Conservation (phyloP, 2,888 invertebrate genomes). For the Erebia ligea region DNA sequence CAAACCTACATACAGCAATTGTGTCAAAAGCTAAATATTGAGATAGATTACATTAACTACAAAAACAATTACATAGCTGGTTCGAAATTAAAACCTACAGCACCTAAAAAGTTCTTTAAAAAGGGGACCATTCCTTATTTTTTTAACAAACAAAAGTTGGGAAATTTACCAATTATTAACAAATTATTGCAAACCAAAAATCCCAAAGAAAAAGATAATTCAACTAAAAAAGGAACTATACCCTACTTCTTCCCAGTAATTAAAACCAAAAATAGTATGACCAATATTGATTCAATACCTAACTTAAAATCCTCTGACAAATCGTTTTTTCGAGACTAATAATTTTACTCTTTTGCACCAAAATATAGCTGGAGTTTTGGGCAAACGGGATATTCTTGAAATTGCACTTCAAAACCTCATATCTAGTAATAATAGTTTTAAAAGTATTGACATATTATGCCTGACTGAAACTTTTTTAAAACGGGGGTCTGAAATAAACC, state of each 20-base stretch:
- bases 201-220: too few species aligned
- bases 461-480: background rate
- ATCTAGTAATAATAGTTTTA: background rate
- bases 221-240: too few species aligned
- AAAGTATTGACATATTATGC: background rate
- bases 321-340: background rate
- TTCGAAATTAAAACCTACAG: background rate
- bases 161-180: too few species aligned
- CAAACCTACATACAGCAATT: background rate
- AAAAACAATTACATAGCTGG: background rate
- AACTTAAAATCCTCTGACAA: too few species aligned
- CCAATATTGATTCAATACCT: too few species aligned
- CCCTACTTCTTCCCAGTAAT: too few species aligned
- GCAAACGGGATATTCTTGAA: background rate
- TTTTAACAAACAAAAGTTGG: too few species aligned
- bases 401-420: background rate
- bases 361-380: background rate
- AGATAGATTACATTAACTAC: background rate
- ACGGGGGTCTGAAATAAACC: too few species aligned
- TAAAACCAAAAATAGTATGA: too few species aligned
- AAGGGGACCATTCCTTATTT: too few species aligned
- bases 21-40: background rate
- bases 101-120: too few species aligned
- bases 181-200: too few species aligned
- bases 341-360: background rate